phyloP scores from a whole-genome alignment of 2,888 invertebrate species.

The Bellardia bayeri region DNA sequence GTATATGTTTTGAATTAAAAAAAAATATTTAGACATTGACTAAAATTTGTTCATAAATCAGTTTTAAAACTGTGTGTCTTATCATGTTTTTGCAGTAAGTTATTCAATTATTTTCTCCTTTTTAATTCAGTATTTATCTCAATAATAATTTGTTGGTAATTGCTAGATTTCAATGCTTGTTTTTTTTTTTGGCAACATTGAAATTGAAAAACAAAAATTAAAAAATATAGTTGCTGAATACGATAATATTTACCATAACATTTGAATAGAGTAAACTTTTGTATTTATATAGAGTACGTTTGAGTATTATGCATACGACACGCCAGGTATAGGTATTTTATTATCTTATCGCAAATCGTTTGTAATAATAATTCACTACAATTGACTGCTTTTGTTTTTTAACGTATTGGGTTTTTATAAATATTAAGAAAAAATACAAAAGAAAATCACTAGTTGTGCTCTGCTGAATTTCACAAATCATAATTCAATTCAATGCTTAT shows the following conservation, averaged over 20 bases:
- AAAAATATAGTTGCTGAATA: not conserved
- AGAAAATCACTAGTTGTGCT: conserved; percentile 4
- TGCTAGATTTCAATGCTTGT: not conserved
- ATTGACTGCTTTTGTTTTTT: conserved; percentile 13
- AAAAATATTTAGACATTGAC: no score
- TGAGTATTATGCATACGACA: conserved; percentile 23
- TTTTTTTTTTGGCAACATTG: conserved; percentile 33
- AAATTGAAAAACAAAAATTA: not conserved
- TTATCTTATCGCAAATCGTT: conserved; percentile 73
- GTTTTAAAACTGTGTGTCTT: no score
- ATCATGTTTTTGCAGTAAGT: no score
- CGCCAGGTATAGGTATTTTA: conserved; percentile 17
- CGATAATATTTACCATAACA: not conserved
- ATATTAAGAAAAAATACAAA: conserved; percentile 17
- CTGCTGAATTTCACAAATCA: conserved; percentile 40
- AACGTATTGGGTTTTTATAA: conserved; percentile 23
- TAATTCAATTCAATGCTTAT: conserved; percentile 19
- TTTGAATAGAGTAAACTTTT: not conserved
- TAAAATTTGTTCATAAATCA: no score
- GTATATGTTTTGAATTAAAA: no score
- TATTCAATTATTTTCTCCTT: no score
- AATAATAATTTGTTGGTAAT: no score
- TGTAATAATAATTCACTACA: conserved; percentile 37
- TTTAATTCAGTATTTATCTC: no score
- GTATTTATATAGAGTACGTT: not conserved